Evolutionary conservation across 2,888 invertebrate genomes (phyloP).

Genomic region (Halocaridina rubra): DNA sequence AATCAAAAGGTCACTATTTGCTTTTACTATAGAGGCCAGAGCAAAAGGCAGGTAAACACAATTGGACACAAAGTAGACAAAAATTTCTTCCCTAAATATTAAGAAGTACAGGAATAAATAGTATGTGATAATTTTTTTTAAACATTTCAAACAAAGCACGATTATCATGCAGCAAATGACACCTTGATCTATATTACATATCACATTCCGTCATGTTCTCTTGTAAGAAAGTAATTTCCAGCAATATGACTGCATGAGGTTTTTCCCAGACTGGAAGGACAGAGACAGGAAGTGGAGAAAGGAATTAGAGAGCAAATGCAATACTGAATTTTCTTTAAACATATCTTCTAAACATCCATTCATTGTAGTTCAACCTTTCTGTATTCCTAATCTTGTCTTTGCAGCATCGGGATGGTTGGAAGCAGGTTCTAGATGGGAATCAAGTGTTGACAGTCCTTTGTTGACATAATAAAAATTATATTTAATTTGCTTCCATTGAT

Average conservation of each 20-base stretch:
- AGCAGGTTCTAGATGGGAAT: constrained; percentile 22
- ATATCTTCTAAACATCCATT: too few species aligned
- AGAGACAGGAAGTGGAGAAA: constrained; percentile 21
- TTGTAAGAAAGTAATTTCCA: background rate
- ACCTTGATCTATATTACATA: constrained; percentile 58
- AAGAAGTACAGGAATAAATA: constrained; percentile 51
- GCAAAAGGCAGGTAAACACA: constrained; percentile 46
- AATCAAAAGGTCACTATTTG: constrained; percentile 30
- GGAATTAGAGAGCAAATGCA: background rate
- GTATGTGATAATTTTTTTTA: constrained; percentile 46
- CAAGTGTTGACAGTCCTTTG: constrained; percentile 34
- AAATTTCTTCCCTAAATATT: constrained; percentile 28
- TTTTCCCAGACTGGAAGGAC: constrained; percentile 38
- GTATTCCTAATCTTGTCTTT: constrained; percentile 22
- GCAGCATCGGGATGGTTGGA: constrained; percentile 12
- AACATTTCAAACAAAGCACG: constrained; percentile 46
- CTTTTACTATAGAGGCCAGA: constrained; percentile 26
- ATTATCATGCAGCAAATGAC: constrained; percentile 60
- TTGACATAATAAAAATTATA: too few species aligned
- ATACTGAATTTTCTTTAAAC: background rate
- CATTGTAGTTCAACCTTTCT: too few species aligned
- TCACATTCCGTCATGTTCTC: constrained; percentile 52
- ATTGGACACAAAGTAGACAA: constrained; percentile 48
- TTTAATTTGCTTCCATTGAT: background rate
- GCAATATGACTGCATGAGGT: background rate